Evolutionary conservation across 2,797 vertebrate genomes (phyloP), one percentile per base, ranked within the genome.

Genomic region (Typhlichthys subterraneus): DNA sequence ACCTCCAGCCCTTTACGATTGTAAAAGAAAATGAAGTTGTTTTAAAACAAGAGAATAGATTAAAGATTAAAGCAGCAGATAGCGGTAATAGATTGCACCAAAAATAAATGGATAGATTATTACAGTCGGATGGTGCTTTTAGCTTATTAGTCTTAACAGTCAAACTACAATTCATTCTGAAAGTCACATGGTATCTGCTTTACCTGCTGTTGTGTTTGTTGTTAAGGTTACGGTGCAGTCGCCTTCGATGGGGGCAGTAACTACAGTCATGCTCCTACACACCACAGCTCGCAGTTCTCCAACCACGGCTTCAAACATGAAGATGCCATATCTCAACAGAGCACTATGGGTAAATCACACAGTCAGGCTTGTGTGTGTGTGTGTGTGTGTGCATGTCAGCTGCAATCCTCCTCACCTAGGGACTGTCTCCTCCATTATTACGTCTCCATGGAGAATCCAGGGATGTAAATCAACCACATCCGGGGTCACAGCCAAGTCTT

Each of bases 251-350:
- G 96, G 59, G 90, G 95, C 38, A 91, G 94, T 63, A 96, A 94
- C 90, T 99, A 99, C 0, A 91, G 95, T 4, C 97, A 98, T 90
- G 94, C 96, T 69, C 94, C 97, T 2, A 93, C 96, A 3, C 97
- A 99, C 83, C 96, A 97, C 65, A 87, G 95, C 19, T 91, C 96
- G 0, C 97, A 93, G 88, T 93, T 92, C 78, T 80, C 96, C 75
- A 97, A 95, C 87, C 97, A 98, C 76, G 90, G 95, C 80, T 99
- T 98, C 91, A 99, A 99, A 83, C 96, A 98, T 0, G 97, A 99
- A 79, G 97, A 99, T 57, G 84, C 95, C 61, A 90, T 98, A 63
- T 81, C 89, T 60, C 97, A 98, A 85, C 97, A 97, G 88, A 94
- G 92, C 73, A 89, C 94, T 0, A 91, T 98, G 91, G 95, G 97